phyloP scores from a whole-genome alignment of 2,888 invertebrate species.

The Miltochrista miniata region DNA sequence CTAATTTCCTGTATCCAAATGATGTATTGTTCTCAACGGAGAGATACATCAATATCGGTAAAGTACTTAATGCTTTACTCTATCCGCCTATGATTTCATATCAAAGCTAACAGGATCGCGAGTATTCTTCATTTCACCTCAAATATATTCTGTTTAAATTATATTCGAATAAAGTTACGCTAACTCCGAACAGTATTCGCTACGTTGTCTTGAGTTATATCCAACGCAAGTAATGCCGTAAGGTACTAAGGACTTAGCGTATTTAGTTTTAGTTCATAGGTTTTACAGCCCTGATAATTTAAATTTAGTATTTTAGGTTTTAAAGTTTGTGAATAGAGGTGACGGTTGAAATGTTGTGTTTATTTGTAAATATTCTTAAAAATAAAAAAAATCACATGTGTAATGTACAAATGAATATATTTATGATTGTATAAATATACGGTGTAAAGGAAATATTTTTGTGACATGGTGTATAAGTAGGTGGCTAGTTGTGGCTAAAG shows the following conservation, averaged over 20 bases:
- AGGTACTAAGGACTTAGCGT: conserved; percentile 19
- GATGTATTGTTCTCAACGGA: not conserved
- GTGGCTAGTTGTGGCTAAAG: conserved; percentile 55
- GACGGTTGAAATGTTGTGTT: conserved; percentile 67
- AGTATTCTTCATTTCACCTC: conserved; percentile 26
- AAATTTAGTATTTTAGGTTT: conserved; percentile 51
- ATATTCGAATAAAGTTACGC: conserved; percentile 29
- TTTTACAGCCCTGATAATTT: conserved; percentile 71
- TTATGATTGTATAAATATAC: conserved; percentile 70
- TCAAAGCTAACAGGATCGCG: conserved; percentile 1
- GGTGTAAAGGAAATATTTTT: conserved; percentile 76
- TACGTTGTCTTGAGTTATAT: conserved; percentile 4
- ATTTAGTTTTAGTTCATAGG: conserved; percentile 54
- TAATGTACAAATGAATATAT: conserved; percentile 80
- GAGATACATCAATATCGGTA: not conserved
- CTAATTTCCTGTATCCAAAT: conserved; percentile 1
- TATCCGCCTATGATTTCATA: conserved; percentile 15
- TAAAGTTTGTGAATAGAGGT: conserved; percentile 64
- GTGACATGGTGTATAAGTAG: conserved; percentile 76
- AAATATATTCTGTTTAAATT: conserved; percentile 26
- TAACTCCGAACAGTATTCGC: conserved; percentile 16
- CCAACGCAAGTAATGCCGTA: conserved; percentile 13
- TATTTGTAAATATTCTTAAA: conserved; percentile 72
- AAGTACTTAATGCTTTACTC: conserved; percentile 1
- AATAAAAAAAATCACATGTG: conserved; percentile 63